Percentiles rank a stretch among this genome's conserved stretches.
These are phyloP conservation scores for Paguma larvata DNA, from an alignment of 2,797 vertebrate species.

Conservation along the genomic window DNA sequence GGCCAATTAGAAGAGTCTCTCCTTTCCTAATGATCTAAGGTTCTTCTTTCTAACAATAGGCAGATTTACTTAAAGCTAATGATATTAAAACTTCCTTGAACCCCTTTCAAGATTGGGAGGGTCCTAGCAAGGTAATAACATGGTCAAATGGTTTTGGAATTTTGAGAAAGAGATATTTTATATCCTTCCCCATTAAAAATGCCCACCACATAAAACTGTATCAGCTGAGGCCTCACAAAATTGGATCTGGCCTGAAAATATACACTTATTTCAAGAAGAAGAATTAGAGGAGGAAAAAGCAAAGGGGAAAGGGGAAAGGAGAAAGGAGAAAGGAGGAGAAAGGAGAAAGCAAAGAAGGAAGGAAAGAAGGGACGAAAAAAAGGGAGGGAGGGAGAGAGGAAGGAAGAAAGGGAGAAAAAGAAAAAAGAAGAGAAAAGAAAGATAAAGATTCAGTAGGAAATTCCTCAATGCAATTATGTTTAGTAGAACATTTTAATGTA, in stretches of 20 bases:
- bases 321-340: no score
- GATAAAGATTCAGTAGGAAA: constrained; percentile 24
- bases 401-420: no score
- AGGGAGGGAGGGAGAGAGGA: no score
- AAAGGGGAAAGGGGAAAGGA: not conserved
- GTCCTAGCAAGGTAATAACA: not conserved
- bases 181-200: not conserved
- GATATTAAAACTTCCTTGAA: not conserved
- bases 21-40: not conserved
- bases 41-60: not conserved
- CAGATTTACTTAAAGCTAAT: not conserved
- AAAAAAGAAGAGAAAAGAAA: not conserved
- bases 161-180: not conserved
- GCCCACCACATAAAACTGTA: not conserved
- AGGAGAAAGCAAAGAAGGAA: no score
- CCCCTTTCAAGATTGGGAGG: not conserved
- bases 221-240: not conserved
- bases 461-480: not conserved
- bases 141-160: not conserved
- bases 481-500: not conserved
- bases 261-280: not conserved
- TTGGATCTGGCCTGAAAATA: not conserved
- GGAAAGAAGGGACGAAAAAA: no score
- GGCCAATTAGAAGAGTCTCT: not conserved
- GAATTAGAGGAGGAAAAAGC: not conserved